Evolutionary conservation across 2,888 invertebrate species (phyloP).

Genomic region (Drosophila buzzatii): DNA sequence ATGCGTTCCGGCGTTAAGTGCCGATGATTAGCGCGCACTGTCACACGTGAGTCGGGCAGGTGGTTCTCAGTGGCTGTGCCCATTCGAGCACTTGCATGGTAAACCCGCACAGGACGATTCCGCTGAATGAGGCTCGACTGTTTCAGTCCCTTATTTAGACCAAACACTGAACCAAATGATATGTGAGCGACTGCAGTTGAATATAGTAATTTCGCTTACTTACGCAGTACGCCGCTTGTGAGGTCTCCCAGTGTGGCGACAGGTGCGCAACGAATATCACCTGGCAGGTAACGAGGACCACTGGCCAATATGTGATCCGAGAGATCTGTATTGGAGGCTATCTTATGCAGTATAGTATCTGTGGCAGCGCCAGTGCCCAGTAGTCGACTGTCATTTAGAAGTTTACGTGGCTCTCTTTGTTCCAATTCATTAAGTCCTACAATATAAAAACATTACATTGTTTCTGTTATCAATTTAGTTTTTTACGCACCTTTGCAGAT

Average conservation of each 20-base stretch:
- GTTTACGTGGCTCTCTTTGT: constrained; percentile 86
- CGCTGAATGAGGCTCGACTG: constrained; percentile 87
- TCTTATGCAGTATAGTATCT: constrained; percentile 87
- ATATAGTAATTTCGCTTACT: constrained; percentile 65
- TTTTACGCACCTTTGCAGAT: constrained; percentile 89
- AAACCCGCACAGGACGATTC: constrained; percentile 89
- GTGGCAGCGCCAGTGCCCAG: constrained; percentile 89
- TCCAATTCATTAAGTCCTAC: constrained; percentile 91
- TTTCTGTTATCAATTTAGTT: neutral
- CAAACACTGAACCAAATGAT: constrained; percentile 87
- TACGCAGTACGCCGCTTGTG: constrained; percentile 91
- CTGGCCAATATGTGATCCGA: constrained; percentile 91
- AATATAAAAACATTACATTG: neutral
- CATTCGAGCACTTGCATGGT: constrained; percentile 90
- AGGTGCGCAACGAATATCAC: constrained; percentile 88
- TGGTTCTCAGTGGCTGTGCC: constrained; percentile 92
- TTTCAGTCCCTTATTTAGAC: constrained; percentile 89
- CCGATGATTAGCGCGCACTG: constrained; percentile 89
- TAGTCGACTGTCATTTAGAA: constrained; percentile 86
- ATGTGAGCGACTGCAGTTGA: neutral
- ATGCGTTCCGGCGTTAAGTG: constrained; percentile 90
- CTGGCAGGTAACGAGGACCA: constrained; percentile 90
- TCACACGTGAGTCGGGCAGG: constrained; percentile 89
- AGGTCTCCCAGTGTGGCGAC: constrained; percentile 88
- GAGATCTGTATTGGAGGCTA: constrained; percentile 86